A percentile compares a stretch with the other conserved stretches of the same genome.
Evolutionary conservation across 2,113 vertebrate species (phyloP).

Genomic region (Mohoua ochrocephala): DNA sequence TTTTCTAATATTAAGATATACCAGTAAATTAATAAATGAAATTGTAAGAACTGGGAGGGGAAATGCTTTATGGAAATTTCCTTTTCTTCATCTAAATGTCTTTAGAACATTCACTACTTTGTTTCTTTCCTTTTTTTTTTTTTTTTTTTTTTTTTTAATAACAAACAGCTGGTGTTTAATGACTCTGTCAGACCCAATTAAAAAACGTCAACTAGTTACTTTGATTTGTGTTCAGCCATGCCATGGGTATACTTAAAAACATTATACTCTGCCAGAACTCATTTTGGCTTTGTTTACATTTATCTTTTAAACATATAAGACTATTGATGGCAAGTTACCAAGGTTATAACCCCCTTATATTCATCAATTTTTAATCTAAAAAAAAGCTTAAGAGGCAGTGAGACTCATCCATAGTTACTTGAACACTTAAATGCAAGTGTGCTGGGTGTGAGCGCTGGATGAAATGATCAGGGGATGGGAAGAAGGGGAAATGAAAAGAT

Average conservation of each 20-base stretch:
- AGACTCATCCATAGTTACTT: conserved; percentile 62
- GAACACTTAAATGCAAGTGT: conserved; percentile 50
- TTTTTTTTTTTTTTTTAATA: neutral
- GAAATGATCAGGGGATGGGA: conserved; percentile 30
- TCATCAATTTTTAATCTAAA: conserved; percentile 81
- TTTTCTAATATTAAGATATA: neutral
- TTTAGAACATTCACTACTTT: conserved; percentile 40
- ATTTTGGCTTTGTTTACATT: conserved; percentile 78
- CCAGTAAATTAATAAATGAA: neutral
- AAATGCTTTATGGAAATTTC: neutral
- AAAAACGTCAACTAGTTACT: conserved; percentile 91
- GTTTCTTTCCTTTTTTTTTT: neutral
- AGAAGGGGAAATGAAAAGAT: conserved; percentile 4
- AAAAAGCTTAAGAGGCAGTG: conserved; percentile 65
- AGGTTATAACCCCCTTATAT: conserved; percentile 75
- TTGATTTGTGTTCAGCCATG: conserved; percentile 90
- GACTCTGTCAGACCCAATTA: conserved; percentile 96
- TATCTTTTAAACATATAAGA: conserved; percentile 75
- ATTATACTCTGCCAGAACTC: conserved; percentile 71
- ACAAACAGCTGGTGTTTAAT: conserved; percentile 98
- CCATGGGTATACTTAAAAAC: conserved; percentile 81
- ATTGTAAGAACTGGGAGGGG: neutral
- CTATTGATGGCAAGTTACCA: conserved; percentile 75
- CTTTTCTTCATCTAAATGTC: conserved; percentile 31
- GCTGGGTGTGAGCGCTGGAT: neutral